Evolutionary conservation across 2,888 invertebrate genomes (phyloP).

Genomic region (Slavum lentiscoides): DNA sequence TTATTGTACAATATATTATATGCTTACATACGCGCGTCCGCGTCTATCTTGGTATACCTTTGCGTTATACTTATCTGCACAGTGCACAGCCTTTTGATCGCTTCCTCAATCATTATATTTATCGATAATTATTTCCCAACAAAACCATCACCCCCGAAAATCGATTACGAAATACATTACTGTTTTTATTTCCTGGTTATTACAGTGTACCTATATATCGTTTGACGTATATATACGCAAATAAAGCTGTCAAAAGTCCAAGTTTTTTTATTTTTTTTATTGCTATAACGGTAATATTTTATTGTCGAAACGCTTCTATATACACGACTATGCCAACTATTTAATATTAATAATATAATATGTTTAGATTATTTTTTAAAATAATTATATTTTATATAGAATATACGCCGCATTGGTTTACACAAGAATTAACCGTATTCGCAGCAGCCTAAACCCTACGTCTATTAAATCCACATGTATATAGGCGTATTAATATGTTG

Average conservation of each 20-base stretch:
- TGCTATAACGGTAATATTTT: slow-evolving; percentile 17
- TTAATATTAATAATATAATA: slow-evolving; percentile 7
- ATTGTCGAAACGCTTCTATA: background rate
- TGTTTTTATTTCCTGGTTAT: slow-evolving; percentile 26
- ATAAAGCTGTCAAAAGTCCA: slow-evolving; percentile 37
- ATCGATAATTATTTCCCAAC: background rate
- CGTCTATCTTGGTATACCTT: background rate
- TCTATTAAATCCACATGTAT: too few relatives aligned
- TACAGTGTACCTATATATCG: background rate
- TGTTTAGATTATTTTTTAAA: background rate
- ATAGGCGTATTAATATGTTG: too few relatives aligned
- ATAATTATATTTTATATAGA: too few relatives aligned
- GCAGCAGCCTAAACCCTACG: too few relatives aligned
- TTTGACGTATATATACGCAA: background rate
- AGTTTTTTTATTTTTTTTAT: slow-evolving; percentile 26
- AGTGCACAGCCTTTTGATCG: slow-evolving; percentile 4
- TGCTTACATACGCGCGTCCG: background rate
- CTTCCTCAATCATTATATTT: background rate
- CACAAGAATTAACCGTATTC: too few relatives aligned
- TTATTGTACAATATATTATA: background rate
- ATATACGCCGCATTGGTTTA: too few relatives aligned
- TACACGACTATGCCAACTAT: background rate
- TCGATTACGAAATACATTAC: slow-evolving; percentile 4
- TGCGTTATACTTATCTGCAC: background rate
- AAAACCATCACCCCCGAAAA: slow-evolving; percentile 2